A percentile compares a stretch with the other conserved stretches of the same genome.
Evolutionary conservation across 2,888 invertebrate species (phyloP).

Genomic region (Alsophila aescularia): DNA sequence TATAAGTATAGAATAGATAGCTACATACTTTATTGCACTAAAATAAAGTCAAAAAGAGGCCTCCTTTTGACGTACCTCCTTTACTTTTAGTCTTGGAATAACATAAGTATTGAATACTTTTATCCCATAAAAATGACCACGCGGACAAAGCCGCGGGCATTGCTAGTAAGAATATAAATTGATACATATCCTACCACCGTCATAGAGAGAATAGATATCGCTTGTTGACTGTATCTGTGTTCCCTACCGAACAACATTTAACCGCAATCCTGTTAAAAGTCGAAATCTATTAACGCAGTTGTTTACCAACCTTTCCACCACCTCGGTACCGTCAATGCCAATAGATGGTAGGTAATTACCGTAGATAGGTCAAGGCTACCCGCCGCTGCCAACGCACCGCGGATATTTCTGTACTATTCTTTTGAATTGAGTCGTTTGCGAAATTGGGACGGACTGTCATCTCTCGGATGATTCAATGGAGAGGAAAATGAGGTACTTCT

Average conservation of each 20-base stretch:
- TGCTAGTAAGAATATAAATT: too few relatives aligned
- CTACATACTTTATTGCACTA: too few relatives aligned
- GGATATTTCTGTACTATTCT: constrained; percentile 40
- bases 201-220: too few relatives aligned
- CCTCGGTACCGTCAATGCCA: constrained; percentile 53
- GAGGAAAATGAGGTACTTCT: background rate
- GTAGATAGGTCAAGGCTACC: constrained; percentile 72
- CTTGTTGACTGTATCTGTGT: too few relatives aligned
- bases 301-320: constrained; percentile 23
- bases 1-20: too few relatives aligned
- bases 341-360: constrained; percentile 63
- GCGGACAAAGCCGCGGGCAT: too few relatives aligned
- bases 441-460: constrained; percentile 16
- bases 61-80: too few relatives aligned
- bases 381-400: constrained; percentile 55
- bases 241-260: background rate
- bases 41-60: too few relatives aligned
- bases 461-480: constrained; percentile 11
- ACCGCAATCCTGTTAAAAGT: background rate
- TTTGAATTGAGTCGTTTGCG: constrained; percentile 31
- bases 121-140: too few relatives aligned
- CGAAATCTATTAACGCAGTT: constrained; percentile 4
- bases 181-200: too few relatives aligned
- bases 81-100: too few relatives aligned
- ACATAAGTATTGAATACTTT: too few relatives aligned